A percentile compares a stretch with the other conserved stretches of the same genome.
These are phyloP conservation scores for Odocoileus virginianus DNA, from an alignment of 2,113 vertebrate species.

Conservation along the genomic window DNA sequence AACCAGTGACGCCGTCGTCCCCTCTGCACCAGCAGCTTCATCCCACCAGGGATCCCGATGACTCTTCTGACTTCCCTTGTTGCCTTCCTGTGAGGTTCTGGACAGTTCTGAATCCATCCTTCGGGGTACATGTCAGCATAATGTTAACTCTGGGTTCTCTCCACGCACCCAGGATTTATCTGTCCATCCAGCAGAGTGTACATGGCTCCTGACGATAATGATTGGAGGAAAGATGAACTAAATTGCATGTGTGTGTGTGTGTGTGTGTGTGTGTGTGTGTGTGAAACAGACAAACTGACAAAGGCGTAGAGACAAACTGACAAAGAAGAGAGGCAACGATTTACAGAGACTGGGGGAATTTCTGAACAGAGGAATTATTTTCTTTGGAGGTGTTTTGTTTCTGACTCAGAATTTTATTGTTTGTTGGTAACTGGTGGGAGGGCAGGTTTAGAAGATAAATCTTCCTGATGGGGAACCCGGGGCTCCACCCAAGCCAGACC, in stretches of 20 bases:
- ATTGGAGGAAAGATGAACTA: neutral
- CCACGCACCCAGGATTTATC: neutral
- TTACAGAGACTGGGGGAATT: neutral
- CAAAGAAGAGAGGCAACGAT: neutral
- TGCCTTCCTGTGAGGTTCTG: neutral
- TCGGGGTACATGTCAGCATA: neutral
- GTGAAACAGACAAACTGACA: neutral
- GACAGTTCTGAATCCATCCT: neutral
- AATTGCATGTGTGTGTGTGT: no score
- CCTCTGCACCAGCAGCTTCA: neutral
- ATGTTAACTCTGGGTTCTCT: neutral
- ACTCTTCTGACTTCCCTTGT: neutral
- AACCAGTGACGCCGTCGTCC: neutral
- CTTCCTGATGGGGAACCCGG: neutral
- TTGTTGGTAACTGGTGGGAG: neutral
- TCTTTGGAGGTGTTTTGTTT: neutral
- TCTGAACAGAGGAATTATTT: neutral
- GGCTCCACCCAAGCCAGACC: neutral
- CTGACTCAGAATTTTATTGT: neutral
- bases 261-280: neutral
- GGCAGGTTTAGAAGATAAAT: neutral
- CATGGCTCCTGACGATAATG: neutral
- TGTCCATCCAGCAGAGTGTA: neutral
- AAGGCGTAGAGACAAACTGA: neutral
- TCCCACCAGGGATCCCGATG: neutral